Base-by-base conservation (phyloP, 92 coral and sea anemone species). In the Muricea muricata region DNA sequence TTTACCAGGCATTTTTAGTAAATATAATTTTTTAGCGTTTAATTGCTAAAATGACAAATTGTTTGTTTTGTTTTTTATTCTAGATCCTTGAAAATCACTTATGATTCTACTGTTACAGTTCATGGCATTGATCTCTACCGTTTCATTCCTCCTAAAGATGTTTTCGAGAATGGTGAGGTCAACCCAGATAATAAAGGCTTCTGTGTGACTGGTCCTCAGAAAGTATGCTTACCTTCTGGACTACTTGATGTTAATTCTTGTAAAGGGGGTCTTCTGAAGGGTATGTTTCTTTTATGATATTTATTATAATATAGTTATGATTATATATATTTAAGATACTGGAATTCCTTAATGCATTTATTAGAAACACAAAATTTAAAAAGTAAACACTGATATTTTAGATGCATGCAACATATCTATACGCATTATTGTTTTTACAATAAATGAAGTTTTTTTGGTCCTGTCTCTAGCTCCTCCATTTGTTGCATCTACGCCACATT, bases 121-220 rank as follows among this genome's bases (percentile, higher is more conserved):
- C 75, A 70, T 24, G 90, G 90, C 8, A 84, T 87, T 40, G 84
- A 87, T 34, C 31, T 87, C 17, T 57, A 80, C 65, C 90, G 90
- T 7, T 87, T 80, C 29, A 87, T 77, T 32, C 68, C 52, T 40
- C 90, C 90, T 4, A 80, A 40, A 17, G 73, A 68, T 1, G 83
- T 73, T 45, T 81, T 87, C 82, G 65, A 73, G 17, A 79, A 81
- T 32, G 97, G 98, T 18, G 94, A 93, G 37, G 37, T 81, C 3
- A 88, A 92, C 55, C 54, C 88, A 1, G 83, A 89, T 4, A 95
- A 95, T 80, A 93, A 91, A 86, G 98, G 97, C 48, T 95, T 95
- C 82, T 95, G 98, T 87, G 93, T 95, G 18, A 33, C 82, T 54
- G 82, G 68, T 24, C 92, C 90, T 2, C 89, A 89, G 11, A 61